phyloP scores from a whole-genome alignment of 1,140 invertebrate genomes.

The Parasteatoda tepidariorum region DNA sequence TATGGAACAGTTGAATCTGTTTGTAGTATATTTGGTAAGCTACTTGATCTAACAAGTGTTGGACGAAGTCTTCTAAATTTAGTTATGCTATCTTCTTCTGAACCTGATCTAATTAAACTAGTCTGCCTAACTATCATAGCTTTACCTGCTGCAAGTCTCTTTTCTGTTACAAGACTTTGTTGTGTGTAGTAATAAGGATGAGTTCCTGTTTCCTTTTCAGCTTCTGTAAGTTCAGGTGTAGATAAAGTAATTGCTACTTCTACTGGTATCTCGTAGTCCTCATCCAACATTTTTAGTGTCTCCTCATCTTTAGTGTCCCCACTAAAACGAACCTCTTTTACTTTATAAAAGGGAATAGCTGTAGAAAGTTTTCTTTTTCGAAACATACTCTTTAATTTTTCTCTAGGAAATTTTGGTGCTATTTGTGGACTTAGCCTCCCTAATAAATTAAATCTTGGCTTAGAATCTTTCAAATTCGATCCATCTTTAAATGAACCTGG shows the following conservation, averaged over 20 bases:
- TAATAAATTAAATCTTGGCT: not conserved
- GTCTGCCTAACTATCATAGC: constrained; percentile 19
- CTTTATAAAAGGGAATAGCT: constrained; percentile 25
- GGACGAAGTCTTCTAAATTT: not conserved
- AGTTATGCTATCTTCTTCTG: constrained; percentile 31
- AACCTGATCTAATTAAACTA: not conserved
- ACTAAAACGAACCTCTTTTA: constrained; percentile 50
- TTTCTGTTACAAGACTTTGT: constrained; percentile 16
- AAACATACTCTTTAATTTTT: constrained; percentile 57
- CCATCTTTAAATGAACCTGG: constrained; percentile 2
- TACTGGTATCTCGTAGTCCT: constrained; percentile 1
- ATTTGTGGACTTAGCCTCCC: constrained; percentile 44
- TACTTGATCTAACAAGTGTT: not conserved
- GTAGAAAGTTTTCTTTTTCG: constrained; percentile 32
- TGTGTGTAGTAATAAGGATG: constrained; percentile 56
- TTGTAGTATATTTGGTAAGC: constrained; percentile 27
- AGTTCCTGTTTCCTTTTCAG: constrained; percentile 36
- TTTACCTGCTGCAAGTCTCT: constrained; percentile 2
- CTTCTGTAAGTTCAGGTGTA: constrained; percentile 49
- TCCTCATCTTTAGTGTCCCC: constrained; percentile 35
- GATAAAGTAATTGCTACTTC: constrained; percentile 52
- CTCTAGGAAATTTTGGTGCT: constrained; percentile 47
- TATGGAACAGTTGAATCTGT: constrained; percentile 1
- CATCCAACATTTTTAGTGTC: constrained; percentile 7
- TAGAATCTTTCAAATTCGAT: not conserved